Evolutionary conservation across 2,888 invertebrate species (phyloP).

Genomic region (Drosophila merina): DNA sequence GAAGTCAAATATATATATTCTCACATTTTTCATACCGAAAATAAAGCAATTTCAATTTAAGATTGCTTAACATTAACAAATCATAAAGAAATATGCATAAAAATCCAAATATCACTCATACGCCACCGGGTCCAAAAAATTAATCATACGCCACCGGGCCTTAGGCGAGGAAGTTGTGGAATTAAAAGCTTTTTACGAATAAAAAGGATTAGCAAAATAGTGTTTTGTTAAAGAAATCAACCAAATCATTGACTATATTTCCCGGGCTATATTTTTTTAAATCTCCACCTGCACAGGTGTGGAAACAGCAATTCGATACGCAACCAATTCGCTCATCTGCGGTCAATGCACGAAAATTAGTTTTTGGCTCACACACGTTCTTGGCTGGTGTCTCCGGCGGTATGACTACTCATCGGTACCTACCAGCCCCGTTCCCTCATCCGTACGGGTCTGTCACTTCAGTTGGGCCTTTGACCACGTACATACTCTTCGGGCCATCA

Average conservation of each 20-base stretch:
- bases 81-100: neutral
- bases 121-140: neutral
- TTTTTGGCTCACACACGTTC: conserved; percentile 55
- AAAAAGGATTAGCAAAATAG: no score
- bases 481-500: conserved; percentile 34
- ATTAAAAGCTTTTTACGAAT: no score
- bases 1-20: neutral
- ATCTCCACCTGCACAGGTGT: neutral
- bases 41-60: neutral
- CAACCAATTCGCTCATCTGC: conserved; percentile 26
- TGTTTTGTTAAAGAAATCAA: neutral
- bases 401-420: neutral
- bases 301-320: conserved; percentile 40
- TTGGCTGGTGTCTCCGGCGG: conserved; percentile 21
- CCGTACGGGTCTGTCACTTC: conserved; percentile 29
- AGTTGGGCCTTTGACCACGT: conserved; percentile 15
- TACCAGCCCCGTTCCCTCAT: neutral
- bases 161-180: no score
- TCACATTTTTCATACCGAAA: neutral
- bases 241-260: no score
- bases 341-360: conserved; percentile 73
- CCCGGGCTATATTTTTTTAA: neutral
- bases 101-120: neutral
- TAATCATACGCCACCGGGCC: neutral
- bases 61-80: neutral